Evolutionary conservation across 37 sponge, comb jelly and placozoan genomes (phyloP).

Genomic region (Ianthella basta): DNA sequence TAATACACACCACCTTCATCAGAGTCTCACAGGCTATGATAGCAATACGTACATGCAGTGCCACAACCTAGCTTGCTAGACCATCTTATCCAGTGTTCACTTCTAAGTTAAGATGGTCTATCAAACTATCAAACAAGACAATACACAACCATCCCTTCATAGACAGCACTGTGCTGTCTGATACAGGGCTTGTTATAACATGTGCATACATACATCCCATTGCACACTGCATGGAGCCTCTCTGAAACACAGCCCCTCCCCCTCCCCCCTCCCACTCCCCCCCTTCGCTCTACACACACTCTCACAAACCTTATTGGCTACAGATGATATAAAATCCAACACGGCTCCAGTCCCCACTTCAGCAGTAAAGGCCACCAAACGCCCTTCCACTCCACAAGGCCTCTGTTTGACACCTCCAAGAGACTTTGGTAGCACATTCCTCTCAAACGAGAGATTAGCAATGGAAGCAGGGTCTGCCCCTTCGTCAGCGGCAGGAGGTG

Average conservation of each 20-base stretch:
- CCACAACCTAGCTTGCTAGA: not conserved
- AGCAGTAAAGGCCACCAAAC: not conserved
- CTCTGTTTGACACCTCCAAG: slow-evolving; percentile 9
- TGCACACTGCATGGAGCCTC: too few species aligned
- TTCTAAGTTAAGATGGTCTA: too few species aligned
- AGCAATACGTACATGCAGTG: not conserved
- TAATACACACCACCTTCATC: too few species aligned
- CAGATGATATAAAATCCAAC: not conserved
- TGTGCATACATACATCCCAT: not conserved
- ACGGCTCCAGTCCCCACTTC: not conserved
- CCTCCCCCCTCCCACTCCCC: too few species aligned
- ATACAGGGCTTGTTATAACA: too few species aligned
- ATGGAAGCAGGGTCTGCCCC: not conserved
- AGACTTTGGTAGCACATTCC: not conserved
- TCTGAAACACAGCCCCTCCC: not conserved
- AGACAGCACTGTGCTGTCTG: too few species aligned
- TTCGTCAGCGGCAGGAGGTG: not conserved
- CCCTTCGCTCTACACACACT: too few species aligned
- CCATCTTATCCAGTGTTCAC: too few species aligned
- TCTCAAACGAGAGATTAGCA: not conserved
- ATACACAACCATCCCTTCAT: too few species aligned
- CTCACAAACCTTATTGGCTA: not conserved
- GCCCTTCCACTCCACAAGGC: not conserved
- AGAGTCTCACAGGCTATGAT: not conserved
- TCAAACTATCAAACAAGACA: too few species aligned